Conservation (phyloP, 1,140 invertebrate genomes). For the Drosophila serrata region DNA sequence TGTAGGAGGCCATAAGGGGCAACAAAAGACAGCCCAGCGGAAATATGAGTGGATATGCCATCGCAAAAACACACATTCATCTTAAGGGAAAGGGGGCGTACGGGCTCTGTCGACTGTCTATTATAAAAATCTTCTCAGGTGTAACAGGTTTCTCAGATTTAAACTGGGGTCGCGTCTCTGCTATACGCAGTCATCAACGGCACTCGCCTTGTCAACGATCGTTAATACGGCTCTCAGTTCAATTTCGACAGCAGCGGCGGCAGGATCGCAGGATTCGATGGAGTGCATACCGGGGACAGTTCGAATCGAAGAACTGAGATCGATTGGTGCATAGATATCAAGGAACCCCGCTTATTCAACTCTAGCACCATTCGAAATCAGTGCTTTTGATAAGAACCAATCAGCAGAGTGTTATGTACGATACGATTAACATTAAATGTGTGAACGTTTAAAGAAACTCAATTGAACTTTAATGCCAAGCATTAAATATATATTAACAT, state of each 20-base stretch:
- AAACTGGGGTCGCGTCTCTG: conserved; percentile 56
- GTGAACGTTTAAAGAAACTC: not conserved
- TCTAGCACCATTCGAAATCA: conserved; percentile 84
- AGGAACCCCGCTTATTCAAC: conserved; percentile 43
- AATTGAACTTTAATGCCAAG: not conserved
- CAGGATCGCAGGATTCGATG: conserved; percentile 4
- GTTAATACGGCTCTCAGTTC: conserved; percentile 25
- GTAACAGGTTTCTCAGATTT: conserved; percentile 82
- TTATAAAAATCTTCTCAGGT: conserved; percentile 81
- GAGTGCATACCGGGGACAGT: conserved; percentile 13
- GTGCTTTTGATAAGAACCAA: conserved; percentile 79
- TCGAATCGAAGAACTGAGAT: conserved; percentile 82
- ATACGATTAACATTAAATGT: conserved; percentile 9
- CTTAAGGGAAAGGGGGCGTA: conserved; percentile 14
- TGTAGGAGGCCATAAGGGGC: conserved; percentile 28
- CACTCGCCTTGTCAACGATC: conserved; percentile 58
- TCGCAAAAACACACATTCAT: conserved; percentile 27
- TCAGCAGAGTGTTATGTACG: conserved; percentile 45
- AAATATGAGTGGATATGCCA: conserved; percentile 74
- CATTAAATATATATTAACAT: not conserved
- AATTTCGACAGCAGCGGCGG: not conserved
- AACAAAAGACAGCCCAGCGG: conserved; percentile 50
- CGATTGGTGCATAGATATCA: conserved; percentile 82
- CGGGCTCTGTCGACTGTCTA: conserved; percentile 35
- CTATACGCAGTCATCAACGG: conserved; percentile 60